Conservation (phyloP, 1,140 invertebrate genomes). For the Protaetia brevitarsis region DNA sequence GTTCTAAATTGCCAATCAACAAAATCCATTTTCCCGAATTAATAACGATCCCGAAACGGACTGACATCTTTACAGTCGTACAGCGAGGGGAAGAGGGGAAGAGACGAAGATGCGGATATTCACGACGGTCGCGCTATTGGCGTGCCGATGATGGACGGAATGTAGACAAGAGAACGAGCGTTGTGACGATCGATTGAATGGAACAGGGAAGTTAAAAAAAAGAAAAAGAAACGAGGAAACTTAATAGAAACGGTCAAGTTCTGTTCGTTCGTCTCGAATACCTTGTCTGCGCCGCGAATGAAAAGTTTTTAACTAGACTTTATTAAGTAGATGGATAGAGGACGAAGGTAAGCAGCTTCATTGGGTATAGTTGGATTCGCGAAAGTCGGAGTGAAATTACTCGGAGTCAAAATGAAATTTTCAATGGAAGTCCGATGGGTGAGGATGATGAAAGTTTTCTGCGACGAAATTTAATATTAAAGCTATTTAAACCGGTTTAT, state of each 20-base stretch:
- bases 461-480: too few species aligned
- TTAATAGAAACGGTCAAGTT: background rate
- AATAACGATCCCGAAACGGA: background rate
- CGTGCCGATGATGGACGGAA: background rate
- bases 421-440: too few species aligned
- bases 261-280: background rate
- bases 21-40: slow-evolving; percentile 1
- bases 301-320: too few species aligned
- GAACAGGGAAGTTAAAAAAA: background rate
- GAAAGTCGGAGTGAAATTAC: too few species aligned
- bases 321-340: too few species aligned
- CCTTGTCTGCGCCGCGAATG: background rate
- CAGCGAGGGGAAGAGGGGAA: too few species aligned
- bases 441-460: too few species aligned
- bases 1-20: background rate
- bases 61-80: background rate
- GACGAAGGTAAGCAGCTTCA: too few species aligned
- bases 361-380: too few species aligned
- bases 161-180: background rate
- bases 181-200: background rate
- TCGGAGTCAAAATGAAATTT: too few species aligned
- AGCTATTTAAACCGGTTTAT: too few species aligned
- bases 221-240: background rate
- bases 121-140: background rate
- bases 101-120: too few species aligned